Conservation (phyloP, 2,797 vertebrate genomes). For the Acipenser ruthenus region DNA sequence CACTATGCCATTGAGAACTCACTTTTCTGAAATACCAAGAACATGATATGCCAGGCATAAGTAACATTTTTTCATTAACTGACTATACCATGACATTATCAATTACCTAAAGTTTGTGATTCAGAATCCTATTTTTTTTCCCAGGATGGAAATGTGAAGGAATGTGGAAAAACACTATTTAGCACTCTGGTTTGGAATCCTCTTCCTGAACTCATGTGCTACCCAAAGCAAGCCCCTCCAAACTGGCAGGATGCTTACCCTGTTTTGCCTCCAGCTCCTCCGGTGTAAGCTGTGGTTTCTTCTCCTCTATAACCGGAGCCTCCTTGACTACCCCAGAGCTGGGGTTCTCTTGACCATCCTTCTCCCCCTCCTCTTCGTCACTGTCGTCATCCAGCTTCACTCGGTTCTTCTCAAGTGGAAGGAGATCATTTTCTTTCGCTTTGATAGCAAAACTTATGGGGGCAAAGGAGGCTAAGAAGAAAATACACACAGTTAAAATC, state of each 20-base stretch:
- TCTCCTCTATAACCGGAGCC: slow-evolving; percentile 68
- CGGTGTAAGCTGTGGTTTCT: slow-evolving; percentile 73
- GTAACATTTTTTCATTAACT: no score
- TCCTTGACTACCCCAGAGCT: slow-evolving; percentile 39
- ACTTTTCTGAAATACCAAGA: no score
- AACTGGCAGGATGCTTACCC: slow-evolving; percentile 56
- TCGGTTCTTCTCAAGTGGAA: slow-evolving; percentile 91
- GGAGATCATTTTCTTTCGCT: slow-evolving; percentile 88
- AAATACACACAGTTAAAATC: slow-evolving; percentile 22
- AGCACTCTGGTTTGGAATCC: no score
- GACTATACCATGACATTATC: no score
- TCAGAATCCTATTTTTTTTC: no score
- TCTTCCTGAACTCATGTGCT: no score
- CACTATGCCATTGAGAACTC: no score
- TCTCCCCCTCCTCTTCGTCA: slow-evolving; percentile 78
- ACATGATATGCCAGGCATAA: no score
- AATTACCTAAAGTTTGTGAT: no score
- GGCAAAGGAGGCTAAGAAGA: slow-evolving; percentile 77
- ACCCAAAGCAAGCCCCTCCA: no score
- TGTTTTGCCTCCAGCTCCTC: slow-evolving; percentile 95
- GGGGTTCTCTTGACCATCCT: slow-evolving; percentile 59
- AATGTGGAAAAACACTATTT: no score
- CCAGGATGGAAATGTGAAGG: no score
- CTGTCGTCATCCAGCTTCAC: slow-evolving; percentile 92
- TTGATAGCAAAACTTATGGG: slow-evolving; percentile 97